Evolutionary conservation across 1,140 invertebrate genomes (phyloP).

Genomic region (Dendrolimus punctatus): DNA sequence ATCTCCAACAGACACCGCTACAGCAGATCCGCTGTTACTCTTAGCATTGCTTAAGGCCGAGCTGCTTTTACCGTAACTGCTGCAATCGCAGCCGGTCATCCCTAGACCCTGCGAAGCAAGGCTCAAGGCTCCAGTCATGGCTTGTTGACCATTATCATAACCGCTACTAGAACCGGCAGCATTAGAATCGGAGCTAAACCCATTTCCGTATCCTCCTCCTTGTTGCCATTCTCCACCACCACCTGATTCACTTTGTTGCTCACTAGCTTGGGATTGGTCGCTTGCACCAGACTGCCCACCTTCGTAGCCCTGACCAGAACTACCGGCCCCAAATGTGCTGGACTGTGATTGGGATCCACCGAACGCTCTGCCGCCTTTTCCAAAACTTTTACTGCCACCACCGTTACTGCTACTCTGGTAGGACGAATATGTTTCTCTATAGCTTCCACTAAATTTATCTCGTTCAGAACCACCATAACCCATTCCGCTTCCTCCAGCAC

Average conservation of each 20-base stretch:
- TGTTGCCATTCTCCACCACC: slow-evolving; percentile 9
- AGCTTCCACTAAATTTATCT: no score
- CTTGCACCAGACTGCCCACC: slow-evolving; percentile 9
- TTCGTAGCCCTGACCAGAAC: neutral
- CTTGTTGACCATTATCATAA: neutral
- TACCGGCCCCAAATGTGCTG: no score
- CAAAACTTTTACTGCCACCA: no score
- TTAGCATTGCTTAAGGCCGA: slow-evolving; percentile 54
- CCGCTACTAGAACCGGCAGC: neutral
- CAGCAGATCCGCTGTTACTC: slow-evolving; percentile 40
- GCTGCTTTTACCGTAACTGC: slow-evolving; percentile 43
- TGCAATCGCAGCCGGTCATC: slow-evolving; percentile 29
- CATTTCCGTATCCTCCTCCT: slow-evolving; percentile 3
- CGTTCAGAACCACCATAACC: no score
- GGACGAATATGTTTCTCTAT: no score
- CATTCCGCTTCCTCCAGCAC: no score
- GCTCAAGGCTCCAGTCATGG: slow-evolving; percentile 36
- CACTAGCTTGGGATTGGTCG: neutral
- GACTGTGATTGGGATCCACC: no score
- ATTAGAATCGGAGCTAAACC: neutral
- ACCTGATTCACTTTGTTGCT: neutral
- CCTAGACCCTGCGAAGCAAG: slow-evolving; percentile 47
- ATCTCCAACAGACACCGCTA: slow-evolving; percentile 41
- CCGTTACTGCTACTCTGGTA: no score
- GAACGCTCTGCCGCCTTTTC: no score